Evolutionary conservation across 1,140 invertebrate species (phyloP), one percentile per base, ranked within the genome.

Genomic region (Eueides isabella): DNA sequence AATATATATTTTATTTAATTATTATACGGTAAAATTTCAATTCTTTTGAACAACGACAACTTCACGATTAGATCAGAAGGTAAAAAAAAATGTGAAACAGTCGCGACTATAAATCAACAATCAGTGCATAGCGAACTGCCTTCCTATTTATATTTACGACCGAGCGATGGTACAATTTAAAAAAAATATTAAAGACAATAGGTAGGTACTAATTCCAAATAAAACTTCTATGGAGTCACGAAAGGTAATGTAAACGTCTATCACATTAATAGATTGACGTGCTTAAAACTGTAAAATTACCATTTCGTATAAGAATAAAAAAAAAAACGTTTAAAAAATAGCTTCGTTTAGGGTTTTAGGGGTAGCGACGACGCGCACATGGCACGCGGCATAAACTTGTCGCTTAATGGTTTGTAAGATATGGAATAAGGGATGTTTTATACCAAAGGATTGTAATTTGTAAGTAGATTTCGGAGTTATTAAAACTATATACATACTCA

Each of bases 281-380:
- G 90, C 87, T 90, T 85, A 87, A 92, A 92, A 92, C 90, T 92
- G 89, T 92, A 88, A 92, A 92, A 91, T 92, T 91, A 90, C 85
- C 88, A 92, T 92, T 89, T 72, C 30, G 75, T 86, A 85, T 89
- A 81, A 77, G 80, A 83, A 79, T 80, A 85, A 86, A 86, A 80
- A 83, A 65, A 74, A 3, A 16, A 75, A 73, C 74, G 72, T 77
- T 82, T 79, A 72, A 73, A 62, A 70, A 78, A 77, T 76, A 38
- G 48, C 72, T 38, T 38, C 76, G 48, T 82, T 87, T 85, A 84
- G 19, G 48, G 48, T 55, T 44, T 26, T 26, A 26, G 80, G 82
- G 73, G 79, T 81, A 83, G 75, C 69, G 71, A 61, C 70, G 73
- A 35, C 66, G 80, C 78, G 81, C 82, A 87, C 87, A 83, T 79